Evolutionary conservation across 2,888 invertebrate species (phyloP).

Genomic region (Drosophila nigricruria): DNA sequence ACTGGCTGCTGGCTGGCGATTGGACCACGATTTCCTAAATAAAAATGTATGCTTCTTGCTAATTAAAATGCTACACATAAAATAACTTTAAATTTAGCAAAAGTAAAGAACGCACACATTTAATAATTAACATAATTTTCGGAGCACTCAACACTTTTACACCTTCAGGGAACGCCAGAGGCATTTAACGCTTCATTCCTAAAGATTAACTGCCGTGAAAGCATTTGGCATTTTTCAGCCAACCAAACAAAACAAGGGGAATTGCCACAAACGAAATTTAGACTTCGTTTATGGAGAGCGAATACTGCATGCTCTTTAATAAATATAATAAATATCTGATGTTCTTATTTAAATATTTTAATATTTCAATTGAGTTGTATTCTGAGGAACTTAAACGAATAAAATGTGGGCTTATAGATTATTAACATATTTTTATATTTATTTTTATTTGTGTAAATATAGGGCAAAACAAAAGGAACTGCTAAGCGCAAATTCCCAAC

Average conservation of each 20-base stretch:
- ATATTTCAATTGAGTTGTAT: background rate
- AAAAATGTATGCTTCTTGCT: conserved; percentile 59
- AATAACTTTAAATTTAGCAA: conserved; percentile 65
- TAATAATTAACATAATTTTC: conserved; percentile 74
- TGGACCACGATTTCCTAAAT: conserved; percentile 58
- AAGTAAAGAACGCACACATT: conserved; percentile 53
- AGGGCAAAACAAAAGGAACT: conserved; percentile 8
- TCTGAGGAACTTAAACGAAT: background rate
- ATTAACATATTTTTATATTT: background rate
- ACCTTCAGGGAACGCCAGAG: conserved; percentile 54
- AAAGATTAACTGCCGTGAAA: conserved; percentile 76
- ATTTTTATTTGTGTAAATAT: background rate
- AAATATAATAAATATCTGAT: background rate
- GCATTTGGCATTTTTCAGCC: conserved; percentile 57
- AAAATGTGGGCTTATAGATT: background rate
- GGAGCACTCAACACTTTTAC: conserved; percentile 70
- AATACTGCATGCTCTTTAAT: conserved; percentile 25
- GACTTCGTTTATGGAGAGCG: background rate
- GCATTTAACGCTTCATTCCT: conserved; percentile 73
- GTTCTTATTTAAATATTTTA: background rate
- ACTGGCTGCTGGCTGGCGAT: conserved; percentile 2
- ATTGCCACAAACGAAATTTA: conserved; percentile 5
- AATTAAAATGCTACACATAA: conserved; percentile 70
- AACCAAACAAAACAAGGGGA: conserved; percentile 31
- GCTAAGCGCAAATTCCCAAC: conserved; percentile 23